phyloP scores from a whole-genome alignment of 37 sponge, comb jelly and placozoan genomes.

The Corticium candelabrum region DNA sequence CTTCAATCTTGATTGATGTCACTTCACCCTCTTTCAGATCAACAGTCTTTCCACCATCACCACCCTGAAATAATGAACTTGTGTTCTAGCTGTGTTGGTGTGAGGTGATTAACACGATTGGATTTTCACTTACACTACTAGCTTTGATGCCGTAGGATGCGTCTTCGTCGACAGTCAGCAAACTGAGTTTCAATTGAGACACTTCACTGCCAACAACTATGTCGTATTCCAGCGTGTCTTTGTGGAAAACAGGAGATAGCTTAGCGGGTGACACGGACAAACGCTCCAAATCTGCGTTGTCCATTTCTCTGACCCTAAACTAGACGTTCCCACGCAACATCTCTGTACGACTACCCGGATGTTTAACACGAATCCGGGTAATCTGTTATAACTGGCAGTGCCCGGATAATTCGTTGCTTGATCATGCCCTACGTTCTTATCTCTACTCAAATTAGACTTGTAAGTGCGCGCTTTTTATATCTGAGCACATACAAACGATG shows the following conservation, averaged over 20 bases:
- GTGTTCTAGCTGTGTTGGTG: not conserved
- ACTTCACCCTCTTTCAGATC: conserved; percentile 63
- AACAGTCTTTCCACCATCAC: conserved; percentile 43
- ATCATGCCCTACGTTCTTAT: too few species aligned
- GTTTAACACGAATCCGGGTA: too few species aligned
- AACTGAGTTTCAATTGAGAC: conserved; percentile 46
- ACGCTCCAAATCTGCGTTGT: conserved; percentile 78
- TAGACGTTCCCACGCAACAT: too few species aligned
- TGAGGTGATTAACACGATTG: too few species aligned
- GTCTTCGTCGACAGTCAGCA: conserved; percentile 62
- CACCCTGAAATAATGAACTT: conserved; percentile 25
- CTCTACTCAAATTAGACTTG: not conserved
- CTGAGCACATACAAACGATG: too few species aligned
- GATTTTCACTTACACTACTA: not conserved
- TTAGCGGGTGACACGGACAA: conserved; percentile 73
- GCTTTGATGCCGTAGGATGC: conserved; percentile 85
- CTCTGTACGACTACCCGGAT: too few species aligned
- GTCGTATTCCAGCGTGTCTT: conserved; percentile 46
- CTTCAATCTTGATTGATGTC: conserved; percentile 30
- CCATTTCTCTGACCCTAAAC: too few species aligned
- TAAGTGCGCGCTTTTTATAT: not conserved
- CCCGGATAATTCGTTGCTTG: too few species aligned
- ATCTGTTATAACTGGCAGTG: too few species aligned
- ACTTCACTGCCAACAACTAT: conserved; percentile 57
- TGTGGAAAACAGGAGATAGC: conserved; percentile 73